A percentile compares a stretch with the other conserved stretches of the same genome.
Conservation (phyloP, 1,140 invertebrate species). For the Anoplophora glabripennis region DNA sequence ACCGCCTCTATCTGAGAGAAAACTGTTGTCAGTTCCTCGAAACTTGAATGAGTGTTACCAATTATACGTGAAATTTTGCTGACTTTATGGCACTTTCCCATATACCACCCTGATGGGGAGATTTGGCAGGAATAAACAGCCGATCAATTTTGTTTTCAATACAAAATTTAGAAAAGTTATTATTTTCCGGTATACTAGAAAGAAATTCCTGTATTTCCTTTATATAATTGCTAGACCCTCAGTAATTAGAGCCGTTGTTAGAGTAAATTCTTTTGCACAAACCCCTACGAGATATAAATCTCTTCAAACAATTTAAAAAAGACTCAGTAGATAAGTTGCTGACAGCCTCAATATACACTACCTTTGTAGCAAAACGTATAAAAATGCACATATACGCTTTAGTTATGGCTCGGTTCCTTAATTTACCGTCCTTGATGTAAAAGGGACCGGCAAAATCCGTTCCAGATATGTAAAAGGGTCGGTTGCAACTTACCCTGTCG, state of each 20-base stretch:
- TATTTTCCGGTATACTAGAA: too few relatives aligned
- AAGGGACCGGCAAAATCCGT: too few relatives aligned
- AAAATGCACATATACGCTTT: too few relatives aligned
- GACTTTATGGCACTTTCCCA: constrained; percentile 38
- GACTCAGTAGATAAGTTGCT: too few relatives aligned
- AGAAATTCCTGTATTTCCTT: background rate
- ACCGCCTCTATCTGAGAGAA: background rate
- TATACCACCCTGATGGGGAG: constrained; percentile 45
- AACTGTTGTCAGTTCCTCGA: constrained; percentile 10
- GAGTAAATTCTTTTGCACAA: constrained; percentile 22
- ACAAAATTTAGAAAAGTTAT: background rate
- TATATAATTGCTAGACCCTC: constrained; percentile 14
- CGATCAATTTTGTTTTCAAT: constrained; percentile 38
- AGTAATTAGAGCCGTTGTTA: constrained; percentile 40
- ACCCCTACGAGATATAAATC: constrained; percentile 36
- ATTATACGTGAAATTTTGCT: constrained; percentile 9
- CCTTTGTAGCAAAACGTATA: constrained; percentile 39
- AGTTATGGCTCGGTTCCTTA: too few relatives aligned
- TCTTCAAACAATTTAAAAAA: too few relatives aligned
- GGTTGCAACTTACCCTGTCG: too few relatives aligned
- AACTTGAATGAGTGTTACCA: background rate
- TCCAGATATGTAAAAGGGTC: too few relatives aligned
- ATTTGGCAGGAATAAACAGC: constrained; percentile 45
- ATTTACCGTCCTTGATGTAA: too few relatives aligned
- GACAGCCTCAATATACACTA: too few relatives aligned